Evolutionary conservation across 1,140 invertebrate genomes (phyloP), one percentile per base, ranked within the genome.

Genomic region (Plectus sambesii): DNA sequence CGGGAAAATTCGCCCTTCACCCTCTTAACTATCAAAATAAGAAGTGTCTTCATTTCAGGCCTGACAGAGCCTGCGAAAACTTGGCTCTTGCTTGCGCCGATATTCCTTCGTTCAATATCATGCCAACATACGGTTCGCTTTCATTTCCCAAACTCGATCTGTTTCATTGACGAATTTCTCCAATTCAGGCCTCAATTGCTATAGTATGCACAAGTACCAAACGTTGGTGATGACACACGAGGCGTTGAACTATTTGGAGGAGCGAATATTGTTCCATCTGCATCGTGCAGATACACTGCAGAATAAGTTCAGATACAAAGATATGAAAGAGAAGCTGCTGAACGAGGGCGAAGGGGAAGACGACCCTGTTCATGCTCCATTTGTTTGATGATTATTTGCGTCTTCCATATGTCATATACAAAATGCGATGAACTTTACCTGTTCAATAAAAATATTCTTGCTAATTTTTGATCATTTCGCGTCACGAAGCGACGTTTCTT

Each of bases 201-300:
- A 72, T 62, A 79, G 77, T 43, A 93, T 98, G 85, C 68, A 97
- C 27, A 98, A 97, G 75, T 85, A 97, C 73, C 81, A 89, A 49
- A 96, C 90, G 0, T 68, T 98, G 12, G 81, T 98, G 1, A 67
- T 98, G 0, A 96, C 92, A 2, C 71, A 82, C 55, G 74, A 76
- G 38, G 89, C 90, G 6, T 78, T 86, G 0, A 80, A 88, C 62
- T 75, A 77, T 58, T 80, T 98, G 56, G 87, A 97, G 74, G 77
- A 86, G 45, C 83, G 81, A 72, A 62, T 97, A 24, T 65, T 96
- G n/a, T 78, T 74, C 55, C 78, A 83, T 49, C 69, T 90, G 3
- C 75, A 90, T 70, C 76, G 79, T 53, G 72, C 75, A 29, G 79
- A 82, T 3, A 36, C 42, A 12, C 33, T 59, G n/a, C 53, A 66